Conservation (phyloP, 2,888 invertebrate species). For the Brachypalpus laphriformis region DNA sequence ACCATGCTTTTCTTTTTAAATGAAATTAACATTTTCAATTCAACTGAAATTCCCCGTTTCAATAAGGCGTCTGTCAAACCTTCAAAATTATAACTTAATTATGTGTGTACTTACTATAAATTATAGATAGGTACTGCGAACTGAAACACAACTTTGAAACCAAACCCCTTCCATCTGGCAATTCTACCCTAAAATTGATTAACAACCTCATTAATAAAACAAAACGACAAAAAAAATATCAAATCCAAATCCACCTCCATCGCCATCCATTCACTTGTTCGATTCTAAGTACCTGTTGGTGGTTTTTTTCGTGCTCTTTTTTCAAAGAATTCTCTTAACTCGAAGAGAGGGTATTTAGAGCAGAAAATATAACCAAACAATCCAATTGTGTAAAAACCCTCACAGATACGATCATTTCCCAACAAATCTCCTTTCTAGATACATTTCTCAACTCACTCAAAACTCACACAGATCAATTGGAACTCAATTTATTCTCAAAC, state of each 20-base stretch:
- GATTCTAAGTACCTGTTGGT: slow-evolving; percentile 53
- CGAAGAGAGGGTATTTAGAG: slow-evolving; percentile 3
- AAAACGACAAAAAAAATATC: slow-evolving; percentile 25
- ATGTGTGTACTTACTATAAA: neutral
- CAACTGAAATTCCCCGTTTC: too few species aligned
- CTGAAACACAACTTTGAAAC: neutral
- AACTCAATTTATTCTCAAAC: slow-evolving; percentile 8
- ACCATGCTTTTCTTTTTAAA: too few species aligned
- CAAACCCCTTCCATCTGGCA: slow-evolving; percentile 33
- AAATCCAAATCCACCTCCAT: slow-evolving; percentile 42
- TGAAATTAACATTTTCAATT: too few species aligned
- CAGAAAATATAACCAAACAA: neutral
- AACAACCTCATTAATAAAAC: slow-evolving; percentile 43
- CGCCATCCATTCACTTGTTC: slow-evolving; percentile 61
- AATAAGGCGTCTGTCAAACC: too few species aligned
- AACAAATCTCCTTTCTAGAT: neutral
- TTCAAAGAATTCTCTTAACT: slow-evolving; percentile 34
- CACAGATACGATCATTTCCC: slow-evolving; percentile 8
- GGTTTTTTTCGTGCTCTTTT: slow-evolving; percentile 16
- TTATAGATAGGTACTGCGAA: neutral
- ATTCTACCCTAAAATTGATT: slow-evolving; percentile 36
- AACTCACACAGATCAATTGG: slow-evolving; percentile 8
- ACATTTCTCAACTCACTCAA: slow-evolving; percentile 18
- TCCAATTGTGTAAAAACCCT: neutral
- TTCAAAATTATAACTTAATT: too few species aligned